Evolutionary conservation across 2,113 vertebrate genomes (phyloP), one percentile per base, ranked within the genome.

Genomic region (Elgaria multicarinata): DNA sequence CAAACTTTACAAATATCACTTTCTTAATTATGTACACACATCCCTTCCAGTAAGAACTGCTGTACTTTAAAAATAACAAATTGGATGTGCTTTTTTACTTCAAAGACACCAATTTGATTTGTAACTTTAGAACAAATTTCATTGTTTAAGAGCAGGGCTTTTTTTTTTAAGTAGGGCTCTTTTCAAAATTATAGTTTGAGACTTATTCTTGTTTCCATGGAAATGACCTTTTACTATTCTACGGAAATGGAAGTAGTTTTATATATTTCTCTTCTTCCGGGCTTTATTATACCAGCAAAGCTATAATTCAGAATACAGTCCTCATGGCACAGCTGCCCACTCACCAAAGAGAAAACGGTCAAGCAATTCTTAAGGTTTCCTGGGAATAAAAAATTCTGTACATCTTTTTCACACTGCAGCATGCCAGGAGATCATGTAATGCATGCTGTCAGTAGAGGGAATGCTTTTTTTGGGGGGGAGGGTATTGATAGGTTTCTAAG

Each of bases 201-300:
- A 93, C 89, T 93, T 96, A 88, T 90, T 71, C 26, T 92, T 95
- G 96, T 97, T 93, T 94, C 96, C 93, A 96, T 96, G 91, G 95
- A 95, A 97, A 97, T 86, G 92, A 96, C 93, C 95, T 96, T 97
- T 96, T 88, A 92, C 90, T 95, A 96, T 96, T 97, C 92, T 93
- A 93, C 91, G 92, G 93, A 94, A 96, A 94, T 96, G 87, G 95
- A 96, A 95, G 85, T 76, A 94, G 92, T 95, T 97, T 94, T 95
- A 95, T 97, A 93, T 93, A 95, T 95, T 97, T 96, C 93, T 95
- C 89, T 95, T 97, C 93, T 91, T 95, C 95, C 89, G 93, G 89
- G 95, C 90, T 96, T 95, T 93, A 96, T 95, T 94, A 95, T 87
- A 94, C 85, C 95, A 95, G 95, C 67, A 95, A 88, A 93, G 89